These are phyloP conservation scores for Conistra vaccinii DNA, from an alignment of 2,888 invertebrate genomes.

Conservation along the genomic window DNA sequence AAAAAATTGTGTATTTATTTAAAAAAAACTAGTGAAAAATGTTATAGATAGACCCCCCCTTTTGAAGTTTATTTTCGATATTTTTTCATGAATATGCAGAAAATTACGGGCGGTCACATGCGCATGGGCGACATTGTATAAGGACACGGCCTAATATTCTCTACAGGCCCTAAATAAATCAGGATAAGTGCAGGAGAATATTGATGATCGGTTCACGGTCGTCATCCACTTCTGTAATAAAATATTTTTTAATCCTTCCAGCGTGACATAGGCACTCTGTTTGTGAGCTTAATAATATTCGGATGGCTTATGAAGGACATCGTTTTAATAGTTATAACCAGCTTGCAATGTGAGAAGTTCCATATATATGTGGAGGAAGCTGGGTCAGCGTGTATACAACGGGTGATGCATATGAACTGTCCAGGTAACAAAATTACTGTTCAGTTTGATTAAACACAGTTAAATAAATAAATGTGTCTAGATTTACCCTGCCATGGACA, in stretches of 20 bases:
- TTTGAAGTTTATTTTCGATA: too few species aligned
- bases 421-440: neutral
- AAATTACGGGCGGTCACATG: too few species aligned
- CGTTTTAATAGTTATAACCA: neutral
- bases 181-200: neutral
- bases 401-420: neutral
- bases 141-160: neutral
- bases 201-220: neutral
- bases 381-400: neutral
- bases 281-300: neutral
- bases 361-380: neutral
- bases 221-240: neutral
- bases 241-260: neutral
- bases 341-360: neutral
- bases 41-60: too few species aligned
- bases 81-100: too few species aligned
- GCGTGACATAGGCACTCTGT: neutral
- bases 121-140: too few species aligned
- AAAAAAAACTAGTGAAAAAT: too few species aligned
- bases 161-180: neutral
- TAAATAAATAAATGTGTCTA: neutral
- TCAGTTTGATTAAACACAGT: too few species aligned
- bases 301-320: conserved; percentile 6
- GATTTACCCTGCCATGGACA: neutral
- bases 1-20: too few species aligned